These are phyloP conservation scores for Cryptoblepharus egeriae DNA, from an alignment of 2,797 vertebrate species.

Conservation along the genomic window DNA sequence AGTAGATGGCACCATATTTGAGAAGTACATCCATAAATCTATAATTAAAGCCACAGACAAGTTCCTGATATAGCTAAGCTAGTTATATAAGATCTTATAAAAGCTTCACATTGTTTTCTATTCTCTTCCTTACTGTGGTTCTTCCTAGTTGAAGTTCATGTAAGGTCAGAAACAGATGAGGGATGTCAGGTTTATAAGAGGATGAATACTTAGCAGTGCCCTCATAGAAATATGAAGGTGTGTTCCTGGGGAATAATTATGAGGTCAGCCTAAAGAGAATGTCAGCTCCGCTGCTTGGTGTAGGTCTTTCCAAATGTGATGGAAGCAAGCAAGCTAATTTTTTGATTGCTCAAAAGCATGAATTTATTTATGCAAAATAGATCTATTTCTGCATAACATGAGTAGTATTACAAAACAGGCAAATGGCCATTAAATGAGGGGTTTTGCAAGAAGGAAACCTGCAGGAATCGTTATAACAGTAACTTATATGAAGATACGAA, in stretches of 20 bases:
- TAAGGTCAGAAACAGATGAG: slow-evolving; percentile 66
- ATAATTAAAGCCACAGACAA: slow-evolving; percentile 67
- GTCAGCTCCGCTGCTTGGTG: slow-evolving; percentile 23
- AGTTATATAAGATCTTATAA: slow-evolving; percentile 64
- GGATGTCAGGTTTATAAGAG: slow-evolving; percentile 58
- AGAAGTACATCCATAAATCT: slow-evolving; percentile 67
- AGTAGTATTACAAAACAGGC: not conserved
- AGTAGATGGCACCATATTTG: slow-evolving; percentile 60
- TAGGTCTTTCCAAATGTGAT: not conserved
- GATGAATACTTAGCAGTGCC: slow-evolving; percentile 55
- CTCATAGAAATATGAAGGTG: slow-evolving; percentile 59
- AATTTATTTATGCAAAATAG: not conserved
- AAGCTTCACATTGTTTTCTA: slow-evolving; percentile 60
- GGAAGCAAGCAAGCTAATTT: slow-evolving; percentile 21
- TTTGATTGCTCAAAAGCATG: slow-evolving; percentile 3
- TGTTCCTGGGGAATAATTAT: slow-evolving; percentile 49
- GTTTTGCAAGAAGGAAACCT: not conserved
- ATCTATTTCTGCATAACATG: not conserved
- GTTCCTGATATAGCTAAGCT: slow-evolving; percentile 62
- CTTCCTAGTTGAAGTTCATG: slow-evolving; percentile 55
- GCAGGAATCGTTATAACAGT: not conserved
- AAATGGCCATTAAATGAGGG: not conserved
- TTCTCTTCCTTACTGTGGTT: slow-evolving; percentile 59
- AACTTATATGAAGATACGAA: not conserved
- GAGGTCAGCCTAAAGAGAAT: not conserved